phyloP scores from a whole-genome alignment of 2,113 vertebrate species.

The Stomatorhinus ivindoensis region DNA sequence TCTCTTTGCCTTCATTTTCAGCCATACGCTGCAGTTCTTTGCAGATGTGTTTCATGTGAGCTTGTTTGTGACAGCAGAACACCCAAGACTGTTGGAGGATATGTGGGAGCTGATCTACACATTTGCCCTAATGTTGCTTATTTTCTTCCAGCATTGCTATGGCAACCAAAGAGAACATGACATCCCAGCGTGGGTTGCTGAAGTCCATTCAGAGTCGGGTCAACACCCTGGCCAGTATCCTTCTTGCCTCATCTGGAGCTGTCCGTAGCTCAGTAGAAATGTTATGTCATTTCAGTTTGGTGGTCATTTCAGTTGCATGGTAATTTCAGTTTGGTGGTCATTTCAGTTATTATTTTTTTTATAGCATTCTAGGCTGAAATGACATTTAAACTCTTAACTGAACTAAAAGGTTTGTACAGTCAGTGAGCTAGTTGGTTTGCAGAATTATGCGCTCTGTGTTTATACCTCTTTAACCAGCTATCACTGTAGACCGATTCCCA shows the following conservation, averaged over 20 bases:
- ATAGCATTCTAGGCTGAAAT: neutral
- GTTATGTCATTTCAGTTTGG: neutral
- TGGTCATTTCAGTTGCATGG: neutral
- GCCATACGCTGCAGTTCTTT: neutral
- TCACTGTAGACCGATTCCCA: conserved; percentile 79
- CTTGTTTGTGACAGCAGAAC: neutral
- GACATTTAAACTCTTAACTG: neutral
- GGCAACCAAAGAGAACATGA: conserved; percentile 99
- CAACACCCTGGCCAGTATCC: conserved; percentile 99
- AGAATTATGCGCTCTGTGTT: neutral
- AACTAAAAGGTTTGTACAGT: neutral
- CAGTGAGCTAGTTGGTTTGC: neutral
- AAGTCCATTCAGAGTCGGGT: conserved; percentile 96
- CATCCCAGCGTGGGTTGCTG: conserved; percentile 86
- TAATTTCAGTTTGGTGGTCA: no score
- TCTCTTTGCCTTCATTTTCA: neutral
- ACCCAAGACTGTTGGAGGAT: neutral
- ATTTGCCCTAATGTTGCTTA: conserved; percentile 15
- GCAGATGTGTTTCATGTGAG: neutral
- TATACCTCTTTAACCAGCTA: conserved; percentile 42
- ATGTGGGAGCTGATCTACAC: neutral
- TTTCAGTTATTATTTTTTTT: neutral
- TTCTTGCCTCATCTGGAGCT: conserved; percentile 46
- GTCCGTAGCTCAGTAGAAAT: neutral
- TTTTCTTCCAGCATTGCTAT: conserved; percentile 83